Percentiles rank a stretch among this genome's conserved stretches.
Conservation (phyloP, 2,113 vertebrate genomes). For the Barbus barbus region DNA sequence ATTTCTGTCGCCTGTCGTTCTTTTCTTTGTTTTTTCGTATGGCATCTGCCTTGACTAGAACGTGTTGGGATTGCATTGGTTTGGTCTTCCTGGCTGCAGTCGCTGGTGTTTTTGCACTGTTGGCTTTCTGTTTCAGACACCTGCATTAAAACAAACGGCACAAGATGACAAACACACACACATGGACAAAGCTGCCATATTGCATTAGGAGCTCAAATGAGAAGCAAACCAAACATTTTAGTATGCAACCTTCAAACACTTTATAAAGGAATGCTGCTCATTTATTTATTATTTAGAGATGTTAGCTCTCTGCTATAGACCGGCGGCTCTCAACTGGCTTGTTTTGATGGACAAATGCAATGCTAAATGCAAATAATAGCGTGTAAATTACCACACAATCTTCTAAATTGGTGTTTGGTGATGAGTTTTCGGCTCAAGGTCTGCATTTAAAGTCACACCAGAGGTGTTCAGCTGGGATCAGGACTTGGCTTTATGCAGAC, state of each 20-base stretch:
- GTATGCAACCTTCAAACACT: constrained; percentile 8
- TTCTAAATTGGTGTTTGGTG: no score
- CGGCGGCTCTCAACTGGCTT: not conserved
- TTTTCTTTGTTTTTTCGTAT: constrained; percentile 13
- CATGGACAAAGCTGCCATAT: constrained; percentile 4
- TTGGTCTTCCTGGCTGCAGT: constrained; percentile 84
- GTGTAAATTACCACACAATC: not conserved
- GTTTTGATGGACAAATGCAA: not conserved
- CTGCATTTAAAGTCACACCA: no score
- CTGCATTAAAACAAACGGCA: constrained; percentile 82
- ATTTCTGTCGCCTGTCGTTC: constrained; percentile 23
- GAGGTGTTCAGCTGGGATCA: no score
- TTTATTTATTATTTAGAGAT: not conserved
- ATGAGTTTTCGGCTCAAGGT: no score
- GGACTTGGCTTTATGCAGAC: no score
- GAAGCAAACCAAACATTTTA: not conserved
- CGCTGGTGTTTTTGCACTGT: constrained; percentile 83
- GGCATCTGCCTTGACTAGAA: constrained; percentile 30
- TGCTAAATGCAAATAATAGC: not conserved
- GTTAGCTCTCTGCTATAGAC: not conserved
- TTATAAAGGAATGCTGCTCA: constrained; percentile 28
- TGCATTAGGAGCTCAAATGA: constrained; percentile 5
- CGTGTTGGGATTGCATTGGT: constrained; percentile 20
- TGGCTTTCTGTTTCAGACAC: constrained; percentile 84
- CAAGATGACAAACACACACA: not conserved